Base-by-base conservation (phyloP, 2,888 invertebrate genomes). In the Amiota mariae region DNA sequence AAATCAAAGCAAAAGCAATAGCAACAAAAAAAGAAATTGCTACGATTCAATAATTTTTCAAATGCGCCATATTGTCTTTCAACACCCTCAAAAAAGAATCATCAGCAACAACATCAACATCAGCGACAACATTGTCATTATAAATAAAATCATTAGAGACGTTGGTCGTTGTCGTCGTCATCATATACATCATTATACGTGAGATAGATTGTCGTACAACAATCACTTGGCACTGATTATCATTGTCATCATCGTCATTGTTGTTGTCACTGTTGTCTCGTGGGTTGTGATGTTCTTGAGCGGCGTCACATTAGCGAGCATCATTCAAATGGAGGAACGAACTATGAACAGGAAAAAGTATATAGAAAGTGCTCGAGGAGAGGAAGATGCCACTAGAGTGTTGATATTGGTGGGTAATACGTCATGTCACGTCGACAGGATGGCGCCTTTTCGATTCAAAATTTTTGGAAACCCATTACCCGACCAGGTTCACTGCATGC, bases 1-100 rank as follows among this genome's bases (percentile, higher is more conserved):
- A 66, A 66, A 49, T 66, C 18, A 49, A 20, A 2, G 36, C 36
- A 2, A 36, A 6, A 36, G 36, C 36, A 36, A 6, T 36, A 36
- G 36, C 36, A 36, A 36, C 36, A 36, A n/a, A 54, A 13, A n/a
- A 54, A 54, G 15, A 54, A 13, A 54, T 15, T 15, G 13, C 54
- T 54, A 54, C 48, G 63, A 66, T 54, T 54, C 54, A 54, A 54
- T 54, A 48, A 49, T 66, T 54, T 63, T 66, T 15, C 10, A 66
- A 66, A 66, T 66, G 18, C 76, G 79, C 80, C 80, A 80, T 80
- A 78, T 80, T 80, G 80, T 79, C 80, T 79, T 80, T 77, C 72
- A 75, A 75, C 72, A 76, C 73, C 77, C 76, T 74, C 77, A 76
- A 73, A 78, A 78, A 63, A 54, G 54, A 12, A 54, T 13, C 54